A percentile compares a stretch with the other conserved stretches of the same genome.
These are phyloP conservation scores for Scytalopus superciliaris DNA, from an alignment of 2,113 vertebrate genomes.

Conservation along the genomic window DNA sequence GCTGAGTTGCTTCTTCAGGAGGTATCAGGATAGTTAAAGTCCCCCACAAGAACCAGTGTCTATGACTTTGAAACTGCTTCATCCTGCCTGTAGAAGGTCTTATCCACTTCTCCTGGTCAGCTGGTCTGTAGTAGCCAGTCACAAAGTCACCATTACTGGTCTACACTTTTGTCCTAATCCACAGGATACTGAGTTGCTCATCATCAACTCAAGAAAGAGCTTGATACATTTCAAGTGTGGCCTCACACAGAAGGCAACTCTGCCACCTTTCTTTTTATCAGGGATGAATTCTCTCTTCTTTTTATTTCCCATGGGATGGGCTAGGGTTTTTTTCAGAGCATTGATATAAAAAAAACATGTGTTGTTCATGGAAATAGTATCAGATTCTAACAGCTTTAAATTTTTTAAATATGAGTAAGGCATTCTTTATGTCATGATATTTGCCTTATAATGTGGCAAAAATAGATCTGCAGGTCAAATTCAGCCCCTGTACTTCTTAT, in stretches of 20 bases:
- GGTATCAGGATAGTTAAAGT: not conserved
- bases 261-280: not conserved
- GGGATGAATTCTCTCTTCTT: not conserved
- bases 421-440: not conserved
- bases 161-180: not conserved
- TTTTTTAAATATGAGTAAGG: not conserved
- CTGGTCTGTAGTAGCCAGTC: not conserved
- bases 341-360: not conserved
- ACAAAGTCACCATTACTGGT: not conserved
- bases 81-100: not conserved
- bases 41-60: not conserved
- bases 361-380: not conserved
- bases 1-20: not conserved
- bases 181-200: not conserved
- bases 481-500: not conserved
- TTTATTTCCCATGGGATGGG: not conserved
- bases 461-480: not conserved
- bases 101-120: not conserved
- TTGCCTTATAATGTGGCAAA: not conserved
- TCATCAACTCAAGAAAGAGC: not conserved
- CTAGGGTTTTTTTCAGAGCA: not conserved
- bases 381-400: not conserved
- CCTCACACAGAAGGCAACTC: not conserved
- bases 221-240: not conserved
- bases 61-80: not conserved